Percentiles rank a stretch among this genome's conserved stretches.
phyloP scores from a whole-genome alignment of 2,888 invertebrate species.

The Lucinisca nassula region DNA sequence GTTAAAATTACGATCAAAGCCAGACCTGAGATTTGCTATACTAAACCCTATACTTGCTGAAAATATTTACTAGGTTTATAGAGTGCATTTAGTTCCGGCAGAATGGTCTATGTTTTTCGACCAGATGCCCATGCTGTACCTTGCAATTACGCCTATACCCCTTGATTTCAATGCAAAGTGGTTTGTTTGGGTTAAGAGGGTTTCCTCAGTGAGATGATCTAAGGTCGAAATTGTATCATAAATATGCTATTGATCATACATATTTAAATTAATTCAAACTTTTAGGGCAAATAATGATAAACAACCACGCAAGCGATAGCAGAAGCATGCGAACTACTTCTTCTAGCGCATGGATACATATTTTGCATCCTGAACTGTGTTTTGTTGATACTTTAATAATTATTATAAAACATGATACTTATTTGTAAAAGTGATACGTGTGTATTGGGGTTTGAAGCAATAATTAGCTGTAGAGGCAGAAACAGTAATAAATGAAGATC shows the following conservation, averaged over 20 bases:
- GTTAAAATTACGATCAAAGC: constrained; percentile 49
- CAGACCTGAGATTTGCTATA: constrained; percentile 13
- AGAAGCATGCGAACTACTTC: background rate
- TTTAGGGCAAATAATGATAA: background rate
- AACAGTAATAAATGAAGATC: background rate
- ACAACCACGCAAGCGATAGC: background rate
- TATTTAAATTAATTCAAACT: background rate
- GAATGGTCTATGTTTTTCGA: constrained; percentile 14
- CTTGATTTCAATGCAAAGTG: background rate
- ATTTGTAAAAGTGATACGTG: background rate
- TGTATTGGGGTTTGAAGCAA: background rate
- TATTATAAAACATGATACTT: background rate
- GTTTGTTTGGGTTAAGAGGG: background rate
- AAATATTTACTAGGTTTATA: constrained; percentile 44
- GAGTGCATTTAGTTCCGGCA: constrained; percentile 34
- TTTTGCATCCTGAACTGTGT: background rate
- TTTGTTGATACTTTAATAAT: background rate
- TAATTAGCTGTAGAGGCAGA: background rate
- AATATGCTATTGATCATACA: background rate
- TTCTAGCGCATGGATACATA: background rate
- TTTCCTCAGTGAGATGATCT: no score
- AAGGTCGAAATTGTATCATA: no score
- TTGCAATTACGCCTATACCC: background rate
- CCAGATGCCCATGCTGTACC: constrained; percentile 46
- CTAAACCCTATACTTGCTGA: constrained; percentile 47